Conservation (phyloP, 2,113 vertebrate species). For the Epinephelus fuscoguttatus region DNA sequence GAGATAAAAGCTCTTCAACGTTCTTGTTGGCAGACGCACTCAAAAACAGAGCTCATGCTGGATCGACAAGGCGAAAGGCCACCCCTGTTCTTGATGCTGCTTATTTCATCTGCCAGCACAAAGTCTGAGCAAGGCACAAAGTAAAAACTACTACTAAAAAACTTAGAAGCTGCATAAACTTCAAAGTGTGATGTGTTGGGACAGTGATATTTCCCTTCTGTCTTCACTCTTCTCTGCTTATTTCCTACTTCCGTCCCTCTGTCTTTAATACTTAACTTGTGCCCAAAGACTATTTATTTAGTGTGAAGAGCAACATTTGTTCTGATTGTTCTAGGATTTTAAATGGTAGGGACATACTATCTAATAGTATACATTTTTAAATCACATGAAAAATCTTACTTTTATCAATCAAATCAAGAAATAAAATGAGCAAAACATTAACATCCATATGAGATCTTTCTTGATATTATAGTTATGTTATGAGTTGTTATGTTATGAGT, state of each 20-base stretch:
- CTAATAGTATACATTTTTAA: too few relatives aligned
- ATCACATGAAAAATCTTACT: too few relatives aligned
- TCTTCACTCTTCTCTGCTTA: neutral
- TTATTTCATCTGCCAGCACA: slow-evolving; percentile 46
- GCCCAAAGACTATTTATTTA: too few relatives aligned
- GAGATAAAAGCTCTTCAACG: slow-evolving; percentile 45
- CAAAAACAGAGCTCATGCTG: neutral
- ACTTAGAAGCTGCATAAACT: neutral
- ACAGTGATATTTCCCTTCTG: slow-evolving; percentile 18
- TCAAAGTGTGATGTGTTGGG: slow-evolving; percentile 31
- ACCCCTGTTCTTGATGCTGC: slow-evolving; percentile 12
- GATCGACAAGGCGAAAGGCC: slow-evolving; percentile 14
- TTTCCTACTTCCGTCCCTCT: neutral
- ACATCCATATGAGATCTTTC: too few relatives aligned
- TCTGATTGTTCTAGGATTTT: too few relatives aligned
- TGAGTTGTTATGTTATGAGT: too few relatives aligned
- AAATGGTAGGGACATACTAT: too few relatives aligned
- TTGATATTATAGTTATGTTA: too few relatives aligned
- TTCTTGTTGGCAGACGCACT: slow-evolving; percentile 71
- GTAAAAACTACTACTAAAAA: neutral
- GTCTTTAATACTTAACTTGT: neutral
- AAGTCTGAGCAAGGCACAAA: slow-evolving; percentile 33
- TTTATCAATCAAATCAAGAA: too few relatives aligned
- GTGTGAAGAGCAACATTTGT: too few relatives aligned
- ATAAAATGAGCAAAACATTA: too few relatives aligned